Base-by-base conservation (phyloP, 2,888 invertebrate genomes). In the Conus canariensis region DNA sequence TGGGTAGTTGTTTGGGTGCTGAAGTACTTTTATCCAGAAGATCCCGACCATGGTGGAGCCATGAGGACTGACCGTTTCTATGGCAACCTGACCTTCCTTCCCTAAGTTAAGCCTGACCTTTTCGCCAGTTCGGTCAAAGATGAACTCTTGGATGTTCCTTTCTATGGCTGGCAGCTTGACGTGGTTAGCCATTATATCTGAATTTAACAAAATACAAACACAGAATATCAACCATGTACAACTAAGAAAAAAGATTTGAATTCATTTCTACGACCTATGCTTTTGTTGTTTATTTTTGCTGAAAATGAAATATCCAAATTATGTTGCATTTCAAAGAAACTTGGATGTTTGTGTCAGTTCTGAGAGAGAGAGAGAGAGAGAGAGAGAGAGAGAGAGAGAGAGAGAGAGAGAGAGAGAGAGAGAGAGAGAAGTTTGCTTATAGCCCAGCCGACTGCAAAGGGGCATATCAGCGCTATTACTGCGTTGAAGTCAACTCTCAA, bases 1-100 rank as follows among this genome's bases (percentile, higher is more conserved):
- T 16, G 95, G 95, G 91, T 94, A 95, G 90, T 95, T 95, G 89
- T 94, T 93, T 25, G 93, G 92, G 91, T 95, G 95, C 89, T 95
- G 94, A 1, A 96, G 92, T 4, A 95, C 94, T 45, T 94, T 92
- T 19, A 94, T 90, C 96, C 96, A 96, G 87, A 96, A 94, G 90
- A 93, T 93, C 6, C 94, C 95, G 60, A 95, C 91, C 2, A 93
- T 91, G 25, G 93, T 94, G 45, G 95, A 95, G n/a, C 95, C 95
- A 88, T 91, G 91, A 25, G 59, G 88, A 64, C 90, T 74, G 77
- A 92, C 88, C 77, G 93, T 94, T 88, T 93, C 92, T 14, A 95
- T 92, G n/a, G 91, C 88, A 22, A 95, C 92, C 16, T 90, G 89
- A 16, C 91, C 92, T 64, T 92, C 92, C 60, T 91, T 92, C 9